Conservation (phyloP, 2,113 vertebrate genomes). For the Otus sunia region DNA sequence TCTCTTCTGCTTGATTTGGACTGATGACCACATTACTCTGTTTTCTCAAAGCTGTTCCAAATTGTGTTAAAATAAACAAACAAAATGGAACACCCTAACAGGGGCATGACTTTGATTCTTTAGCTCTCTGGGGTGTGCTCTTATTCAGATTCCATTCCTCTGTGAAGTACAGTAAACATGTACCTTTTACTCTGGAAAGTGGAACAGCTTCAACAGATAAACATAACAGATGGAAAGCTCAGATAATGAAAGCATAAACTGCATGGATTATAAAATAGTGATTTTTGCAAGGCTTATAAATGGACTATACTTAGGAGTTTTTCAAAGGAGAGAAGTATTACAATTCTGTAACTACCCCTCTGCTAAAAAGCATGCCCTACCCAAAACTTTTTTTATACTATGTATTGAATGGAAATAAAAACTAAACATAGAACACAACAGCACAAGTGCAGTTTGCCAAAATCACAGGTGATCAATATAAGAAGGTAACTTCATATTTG, state of each 20-base stretch:
- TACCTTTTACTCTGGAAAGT: neutral
- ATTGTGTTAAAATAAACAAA: neutral
- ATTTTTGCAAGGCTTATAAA: neutral
- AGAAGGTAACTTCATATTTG: neutral
- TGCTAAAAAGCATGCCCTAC: neutral
- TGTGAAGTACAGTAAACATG: neutral
- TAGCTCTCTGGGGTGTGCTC: neutral
- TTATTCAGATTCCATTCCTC: neutral
- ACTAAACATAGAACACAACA: neutral
- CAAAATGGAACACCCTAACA: neutral
- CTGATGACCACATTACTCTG: neutral
- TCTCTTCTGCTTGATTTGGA: neutral
- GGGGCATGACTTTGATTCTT: neutral
- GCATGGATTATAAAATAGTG: neutral
- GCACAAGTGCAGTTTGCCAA: neutral
- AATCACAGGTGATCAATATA: fast-evolving
- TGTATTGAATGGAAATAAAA: neutral
- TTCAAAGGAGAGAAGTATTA: neutral
- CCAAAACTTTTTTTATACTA: neutral
- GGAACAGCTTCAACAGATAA: neutral
- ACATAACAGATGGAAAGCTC: neutral
- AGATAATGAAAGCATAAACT: neutral
- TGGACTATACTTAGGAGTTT: neutral
- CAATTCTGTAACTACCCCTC: neutral
- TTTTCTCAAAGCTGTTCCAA: neutral